These are phyloP conservation scores for Linurgus olivaceus DNA, from an alignment of 2,797 vertebrate species.

Conservation along the genomic window DNA sequence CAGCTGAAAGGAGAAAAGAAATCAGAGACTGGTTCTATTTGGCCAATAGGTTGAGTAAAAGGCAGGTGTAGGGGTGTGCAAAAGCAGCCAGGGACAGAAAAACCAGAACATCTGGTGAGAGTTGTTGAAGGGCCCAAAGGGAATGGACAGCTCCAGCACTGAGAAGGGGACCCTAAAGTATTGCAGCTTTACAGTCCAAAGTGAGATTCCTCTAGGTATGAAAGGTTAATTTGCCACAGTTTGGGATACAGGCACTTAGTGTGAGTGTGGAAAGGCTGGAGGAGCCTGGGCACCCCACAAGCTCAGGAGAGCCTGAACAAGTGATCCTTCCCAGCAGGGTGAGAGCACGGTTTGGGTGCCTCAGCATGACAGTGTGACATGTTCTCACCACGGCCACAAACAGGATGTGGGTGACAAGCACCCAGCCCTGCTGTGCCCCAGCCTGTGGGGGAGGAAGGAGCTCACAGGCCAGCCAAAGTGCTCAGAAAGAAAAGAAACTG, in stretches of 20 bases:
- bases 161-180: neutral
- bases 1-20: neutral
- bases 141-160: neutral
- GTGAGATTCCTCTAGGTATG: rapidly evolving
- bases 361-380: rapidly evolving
- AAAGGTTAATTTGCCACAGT: neutral
- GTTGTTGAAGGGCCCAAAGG: too few species aligned
- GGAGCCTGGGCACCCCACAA: neutral
- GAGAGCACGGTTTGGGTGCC: neutral
- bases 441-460: neutral
- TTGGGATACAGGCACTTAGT: rapidly evolving
- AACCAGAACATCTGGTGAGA: neutral
- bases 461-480: neutral
- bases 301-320: neutral
- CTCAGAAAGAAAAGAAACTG: neutral
- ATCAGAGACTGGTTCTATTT: neutral
- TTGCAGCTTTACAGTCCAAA: neutral
- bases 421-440: neutral
- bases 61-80: neutral
- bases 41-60: neutral
- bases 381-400: neutral
- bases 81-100: neutral
- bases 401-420: constrained; percentile 68
- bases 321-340: rapidly evolving
- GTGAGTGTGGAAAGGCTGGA: neutral